These are phyloP conservation scores for Saxicola maurus DNA, from an alignment of 2,797 vertebrate species.

Conservation along the genomic window DNA sequence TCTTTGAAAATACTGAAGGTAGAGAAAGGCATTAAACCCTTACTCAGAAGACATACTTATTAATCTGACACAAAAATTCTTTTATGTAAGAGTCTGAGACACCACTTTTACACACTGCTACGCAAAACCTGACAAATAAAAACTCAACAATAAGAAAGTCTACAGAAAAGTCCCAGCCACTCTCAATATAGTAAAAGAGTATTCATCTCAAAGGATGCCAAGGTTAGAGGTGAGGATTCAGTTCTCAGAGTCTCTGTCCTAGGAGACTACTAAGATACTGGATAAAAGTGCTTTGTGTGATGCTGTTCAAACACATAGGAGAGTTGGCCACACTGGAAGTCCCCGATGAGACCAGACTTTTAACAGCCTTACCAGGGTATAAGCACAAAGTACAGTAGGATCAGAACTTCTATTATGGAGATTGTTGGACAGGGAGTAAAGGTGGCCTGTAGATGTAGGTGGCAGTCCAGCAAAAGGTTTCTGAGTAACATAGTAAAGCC, in stretches of 20 bases:
- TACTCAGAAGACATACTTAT: not conserved
- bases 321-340: not conserved
- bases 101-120: not conserved
- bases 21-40: not conserved
- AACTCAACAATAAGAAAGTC: not conserved
- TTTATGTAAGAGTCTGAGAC: not conserved
- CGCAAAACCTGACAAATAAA: slow-evolving; percentile 16
- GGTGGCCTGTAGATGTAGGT: not conserved
- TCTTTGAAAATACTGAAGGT: slow-evolving; percentile 1
- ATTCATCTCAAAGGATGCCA: not conserved
- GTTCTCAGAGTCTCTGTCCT: not conserved
- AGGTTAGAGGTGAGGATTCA: slow-evolving; percentile 6
- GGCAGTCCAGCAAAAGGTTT: not conserved
- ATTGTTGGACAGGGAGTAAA: not conserved
- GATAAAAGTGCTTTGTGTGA: not conserved
- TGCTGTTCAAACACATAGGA: not conserved
- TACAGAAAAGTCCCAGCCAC: not conserved
- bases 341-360: not conserved
- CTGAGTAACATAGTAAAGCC: not conserved
- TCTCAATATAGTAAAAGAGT: not conserved
- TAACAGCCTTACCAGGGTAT: not conserved
- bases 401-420: not conserved
- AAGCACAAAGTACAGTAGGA: not conserved
- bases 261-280: not conserved
- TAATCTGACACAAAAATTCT: not conserved